phyloP scores from a whole-genome alignment of 2,113 vertebrate species.

The Azemiops feae region DNA sequence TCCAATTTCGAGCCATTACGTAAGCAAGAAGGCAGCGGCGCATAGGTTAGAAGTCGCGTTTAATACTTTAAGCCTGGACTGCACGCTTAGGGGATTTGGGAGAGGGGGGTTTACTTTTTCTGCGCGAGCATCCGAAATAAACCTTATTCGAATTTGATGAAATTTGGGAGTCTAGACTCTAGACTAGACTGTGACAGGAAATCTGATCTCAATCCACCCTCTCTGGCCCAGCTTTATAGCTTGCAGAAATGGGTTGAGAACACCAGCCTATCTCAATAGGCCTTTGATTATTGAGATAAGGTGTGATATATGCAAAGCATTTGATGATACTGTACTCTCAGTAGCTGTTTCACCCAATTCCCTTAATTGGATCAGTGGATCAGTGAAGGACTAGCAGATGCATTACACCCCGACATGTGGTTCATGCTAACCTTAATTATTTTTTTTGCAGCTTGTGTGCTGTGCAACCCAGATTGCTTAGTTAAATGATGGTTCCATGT shows the following conservation, averaged over 20 bases:
- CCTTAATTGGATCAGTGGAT: neutral
- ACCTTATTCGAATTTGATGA: neutral
- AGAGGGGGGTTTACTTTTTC: neutral
- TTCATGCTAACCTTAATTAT: neutral
- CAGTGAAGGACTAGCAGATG: neutral
- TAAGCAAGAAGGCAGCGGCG: neutral
- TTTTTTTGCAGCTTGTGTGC: neutral
- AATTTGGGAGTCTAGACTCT: neutral
- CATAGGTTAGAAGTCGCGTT: neutral
- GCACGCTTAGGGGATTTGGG: neutral
- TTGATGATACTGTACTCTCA: neutral
- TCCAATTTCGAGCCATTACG: neutral
- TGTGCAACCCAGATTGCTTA: neutral
- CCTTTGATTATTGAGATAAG: neutral
- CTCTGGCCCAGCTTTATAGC: neutral
- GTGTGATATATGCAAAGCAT: neutral
- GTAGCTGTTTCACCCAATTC: neutral
- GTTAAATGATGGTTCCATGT: neutral
- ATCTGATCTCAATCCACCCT: neutral
- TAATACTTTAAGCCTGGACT: neutral
- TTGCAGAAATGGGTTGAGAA: neutral
- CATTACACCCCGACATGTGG: neutral
- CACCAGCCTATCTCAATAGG: neutral
- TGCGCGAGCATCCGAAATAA: neutral
- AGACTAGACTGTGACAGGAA: neutral